phyloP scores from a whole-genome alignment of 2,797 vertebrate genomes.

The Protonibea diacanthus region DNA sequence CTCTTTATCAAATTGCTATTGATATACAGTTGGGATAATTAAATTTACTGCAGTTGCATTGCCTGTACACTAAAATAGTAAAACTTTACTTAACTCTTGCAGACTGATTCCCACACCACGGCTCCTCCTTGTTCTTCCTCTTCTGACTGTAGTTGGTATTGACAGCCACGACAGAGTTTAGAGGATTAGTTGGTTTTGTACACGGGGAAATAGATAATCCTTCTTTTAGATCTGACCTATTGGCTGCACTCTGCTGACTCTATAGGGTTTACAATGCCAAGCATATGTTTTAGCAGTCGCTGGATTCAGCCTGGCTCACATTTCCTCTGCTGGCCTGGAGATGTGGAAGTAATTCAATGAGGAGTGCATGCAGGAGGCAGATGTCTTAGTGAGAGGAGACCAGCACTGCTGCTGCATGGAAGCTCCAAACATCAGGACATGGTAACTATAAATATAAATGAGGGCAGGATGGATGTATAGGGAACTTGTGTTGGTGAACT shows the following conservation, averaged over 20 bases:
- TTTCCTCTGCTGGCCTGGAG: constrained; percentile 40
- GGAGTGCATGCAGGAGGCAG: constrained; percentile 45
- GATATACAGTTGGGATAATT: constrained; percentile 14
- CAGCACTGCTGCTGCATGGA: constrained; percentile 11
- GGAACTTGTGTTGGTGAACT: background rate
- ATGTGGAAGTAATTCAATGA: constrained; percentile 55
- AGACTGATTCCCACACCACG: background rate
- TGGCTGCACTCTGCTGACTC: constrained; percentile 58
- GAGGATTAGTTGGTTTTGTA: constrained; percentile 73
- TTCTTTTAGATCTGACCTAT: constrained; percentile 73
- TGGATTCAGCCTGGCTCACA: constrained; percentile 44
- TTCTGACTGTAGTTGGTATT: constrained; percentile 45
- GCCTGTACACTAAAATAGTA: constrained; percentile 2
- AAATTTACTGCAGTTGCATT: background rate
- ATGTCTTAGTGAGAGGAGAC: constrained; percentile 30
- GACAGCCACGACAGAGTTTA: constrained; percentile 65
- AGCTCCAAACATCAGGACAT: constrained; percentile 4
- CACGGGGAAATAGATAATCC: constrained; percentile 73
- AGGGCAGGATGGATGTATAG: background rate
- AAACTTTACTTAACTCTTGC: constrained; percentile 28
- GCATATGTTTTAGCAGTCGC: constrained; percentile 67
- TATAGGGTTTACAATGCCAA: constrained; percentile 64
- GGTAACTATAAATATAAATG: too few species aligned
- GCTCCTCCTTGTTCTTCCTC: background rate
- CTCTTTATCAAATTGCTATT: constrained; percentile 27